A percentile compares a stretch with the other conserved stretches of the same genome.
Evolutionary conservation across 2,888 invertebrate genomes (phyloP).

Genomic region (Ophion obscuratus): DNA sequence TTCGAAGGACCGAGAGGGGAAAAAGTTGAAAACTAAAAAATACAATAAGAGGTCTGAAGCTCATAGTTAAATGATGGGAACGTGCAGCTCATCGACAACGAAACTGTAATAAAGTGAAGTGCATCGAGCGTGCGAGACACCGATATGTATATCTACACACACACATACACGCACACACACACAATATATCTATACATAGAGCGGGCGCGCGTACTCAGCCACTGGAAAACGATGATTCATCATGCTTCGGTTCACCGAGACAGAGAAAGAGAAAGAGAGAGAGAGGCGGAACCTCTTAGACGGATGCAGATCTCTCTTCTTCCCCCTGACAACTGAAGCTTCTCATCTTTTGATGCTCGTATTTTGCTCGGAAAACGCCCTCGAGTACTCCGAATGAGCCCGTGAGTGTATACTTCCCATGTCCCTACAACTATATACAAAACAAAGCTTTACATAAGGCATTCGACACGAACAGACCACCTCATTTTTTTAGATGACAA

Average conservation of each 20-base stretch:
- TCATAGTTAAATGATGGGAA: conserved; percentile 52
- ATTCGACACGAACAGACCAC: not conserved
- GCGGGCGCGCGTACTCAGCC: conserved; percentile 59
- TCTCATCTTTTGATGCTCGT: conserved; percentile 40
- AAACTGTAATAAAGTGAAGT: conserved; percentile 63
- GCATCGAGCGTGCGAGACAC: conserved; percentile 47
- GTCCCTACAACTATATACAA: not conserved
- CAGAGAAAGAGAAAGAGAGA: conserved; percentile 24
- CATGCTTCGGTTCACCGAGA: conserved; percentile 68
- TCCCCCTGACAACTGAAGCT: conserved; percentile 50
- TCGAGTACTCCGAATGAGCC: not conserved
- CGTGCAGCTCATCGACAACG: conserved; percentile 51
- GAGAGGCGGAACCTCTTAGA: conserved; percentile 24
- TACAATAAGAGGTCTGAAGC: conserved; percentile 12
- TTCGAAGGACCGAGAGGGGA: not conserved
- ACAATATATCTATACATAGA: conserved; percentile 27
- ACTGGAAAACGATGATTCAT: conserved; percentile 72
- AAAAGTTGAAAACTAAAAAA: conserved; percentile 8
- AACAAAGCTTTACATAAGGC: not conserved
- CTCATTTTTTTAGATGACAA: not conserved
- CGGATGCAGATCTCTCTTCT: conserved; percentile 66
- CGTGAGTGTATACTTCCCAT: not conserved
- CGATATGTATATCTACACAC: conserved; percentile 2
- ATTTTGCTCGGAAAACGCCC: conserved; percentile 45
- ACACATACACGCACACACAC: not conserved